phyloP scores from a whole-genome alignment of 2,888 invertebrate genomes.

The Polydrusus pterygomalis region DNA sequence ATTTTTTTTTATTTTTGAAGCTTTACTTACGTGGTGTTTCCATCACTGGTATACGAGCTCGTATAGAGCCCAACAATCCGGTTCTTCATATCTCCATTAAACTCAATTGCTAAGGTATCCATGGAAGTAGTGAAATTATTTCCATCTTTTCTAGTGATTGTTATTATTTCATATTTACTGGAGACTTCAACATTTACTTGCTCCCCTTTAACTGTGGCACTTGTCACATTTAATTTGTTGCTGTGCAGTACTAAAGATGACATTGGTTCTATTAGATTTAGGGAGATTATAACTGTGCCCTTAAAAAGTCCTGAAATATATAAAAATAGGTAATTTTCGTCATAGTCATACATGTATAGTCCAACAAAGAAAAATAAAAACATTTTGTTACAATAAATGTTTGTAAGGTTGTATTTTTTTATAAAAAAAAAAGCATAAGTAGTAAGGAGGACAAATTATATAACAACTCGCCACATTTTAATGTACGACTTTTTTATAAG shows the following conservation, averaged over 20 bases:
- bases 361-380: too few species aligned
- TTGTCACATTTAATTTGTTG: conserved; percentile 75
- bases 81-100: conserved; percentile 78
- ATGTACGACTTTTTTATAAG: too few species aligned
- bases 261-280: conserved; percentile 72
- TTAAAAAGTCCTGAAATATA: conserved; percentile 43
- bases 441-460: too few species aligned
- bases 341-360: too few species aligned
- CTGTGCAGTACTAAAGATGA: conserved; percentile 77
- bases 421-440: too few species aligned
- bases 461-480: too few species aligned
- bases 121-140: conserved; percentile 60
- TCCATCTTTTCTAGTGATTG: conserved; percentile 60
- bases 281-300: conserved; percentile 72
- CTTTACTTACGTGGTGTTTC: conserved; percentile 71
- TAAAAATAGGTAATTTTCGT: too few species aligned
- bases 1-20: too few species aligned
- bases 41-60: conserved; percentile 76
- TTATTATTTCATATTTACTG: conserved; percentile 63
- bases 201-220: conserved; percentile 66
- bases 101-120: conserved; percentile 77
- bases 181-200: conserved; percentile 59
- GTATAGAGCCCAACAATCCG: conserved; percentile 85
- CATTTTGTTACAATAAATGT: too few species aligned
- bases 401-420: too few species aligned